Evolutionary conservation across 2,113 vertebrate genomes (phyloP).

Genomic region (Muntiacus muntjak): DNA sequence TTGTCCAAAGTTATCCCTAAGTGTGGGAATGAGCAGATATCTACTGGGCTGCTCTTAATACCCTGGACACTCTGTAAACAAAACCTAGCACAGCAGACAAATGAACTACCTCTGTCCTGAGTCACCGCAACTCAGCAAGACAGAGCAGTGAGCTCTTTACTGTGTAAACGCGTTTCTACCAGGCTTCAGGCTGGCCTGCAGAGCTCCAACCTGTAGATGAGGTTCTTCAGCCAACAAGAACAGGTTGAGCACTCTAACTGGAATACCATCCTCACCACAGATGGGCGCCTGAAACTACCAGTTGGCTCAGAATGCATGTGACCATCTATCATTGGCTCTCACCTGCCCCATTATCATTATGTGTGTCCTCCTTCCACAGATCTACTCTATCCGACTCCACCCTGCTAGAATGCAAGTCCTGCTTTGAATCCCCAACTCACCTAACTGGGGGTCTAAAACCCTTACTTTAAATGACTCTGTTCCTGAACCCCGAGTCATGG

Average conservation of each 20-base stretch:
- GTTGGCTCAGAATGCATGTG: neutral
- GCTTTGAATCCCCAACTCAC: neutral
- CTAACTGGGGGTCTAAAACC: neutral
- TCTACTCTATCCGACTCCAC: neutral
- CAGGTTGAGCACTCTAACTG: neutral
- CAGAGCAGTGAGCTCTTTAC: neutral
- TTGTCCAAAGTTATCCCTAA: neutral
- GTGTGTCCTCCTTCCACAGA: neutral
- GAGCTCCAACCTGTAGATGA: neutral
- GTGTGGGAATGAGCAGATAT: neutral
- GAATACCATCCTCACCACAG: neutral
- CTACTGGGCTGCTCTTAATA: neutral
- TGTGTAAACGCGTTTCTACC: neutral
- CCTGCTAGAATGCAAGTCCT: neutral
- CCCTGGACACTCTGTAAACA: neutral
- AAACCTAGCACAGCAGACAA: neutral
- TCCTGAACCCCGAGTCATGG: neutral
- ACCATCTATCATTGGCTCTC: neutral
- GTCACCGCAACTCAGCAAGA: neutral
- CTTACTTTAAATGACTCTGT: neutral
- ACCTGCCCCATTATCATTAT: neutral
- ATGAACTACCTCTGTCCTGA: neutral
- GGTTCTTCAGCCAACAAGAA: neutral
- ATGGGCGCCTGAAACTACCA: neutral
- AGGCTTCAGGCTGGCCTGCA: neutral